Percentiles rank a stretch among this genome's conserved stretches.
phyloP scores from a whole-genome alignment of 2,797 vertebrate species.

The Labeo calbasu region DNA sequence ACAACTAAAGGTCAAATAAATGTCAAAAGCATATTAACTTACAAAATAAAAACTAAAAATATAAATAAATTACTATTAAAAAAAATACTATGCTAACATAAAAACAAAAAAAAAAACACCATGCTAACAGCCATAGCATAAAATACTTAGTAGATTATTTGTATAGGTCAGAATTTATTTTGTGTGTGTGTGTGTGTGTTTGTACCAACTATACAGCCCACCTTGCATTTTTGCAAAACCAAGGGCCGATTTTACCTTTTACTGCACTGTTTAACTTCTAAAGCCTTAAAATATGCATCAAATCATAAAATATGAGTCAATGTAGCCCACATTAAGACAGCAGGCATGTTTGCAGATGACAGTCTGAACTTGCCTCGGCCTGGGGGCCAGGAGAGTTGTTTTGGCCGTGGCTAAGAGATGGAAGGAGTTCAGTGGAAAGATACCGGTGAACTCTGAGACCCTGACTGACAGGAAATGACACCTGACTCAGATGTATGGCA shows the following conservation, averaged over 20 bases:
- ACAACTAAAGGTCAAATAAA: too few relatives aligned
- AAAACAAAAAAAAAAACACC: too few relatives aligned
- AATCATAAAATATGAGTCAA: background rate
- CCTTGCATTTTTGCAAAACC: background rate
- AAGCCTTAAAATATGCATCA: background rate
- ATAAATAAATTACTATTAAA: too few relatives aligned
- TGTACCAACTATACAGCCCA: background rate
- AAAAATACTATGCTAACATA: too few relatives aligned
- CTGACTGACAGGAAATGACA: conserved; percentile 39
- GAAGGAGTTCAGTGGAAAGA: conserved; percentile 14
- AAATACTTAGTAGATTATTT: background rate
- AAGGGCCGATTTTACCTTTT: background rate
- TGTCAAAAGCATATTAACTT: too few relatives aligned
- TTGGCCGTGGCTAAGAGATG: background rate
- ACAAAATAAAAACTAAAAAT: too few relatives aligned
- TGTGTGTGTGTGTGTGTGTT: background rate
- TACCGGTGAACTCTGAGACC: conserved; percentile 14
- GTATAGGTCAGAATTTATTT: background rate
- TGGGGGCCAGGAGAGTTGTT: background rate
- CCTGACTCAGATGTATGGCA: background rate
- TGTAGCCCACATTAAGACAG: conserved; percentile 11
- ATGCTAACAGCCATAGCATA: background rate
- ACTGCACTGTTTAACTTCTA: background rate
- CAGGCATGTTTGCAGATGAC: conserved; percentile 36
- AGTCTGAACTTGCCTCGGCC: conserved; percentile 40